Percentiles rank a stretch among this genome's conserved stretches.
Conservation (phyloP, 2,888 invertebrate species). For the Ennomos erosarius region DNA sequence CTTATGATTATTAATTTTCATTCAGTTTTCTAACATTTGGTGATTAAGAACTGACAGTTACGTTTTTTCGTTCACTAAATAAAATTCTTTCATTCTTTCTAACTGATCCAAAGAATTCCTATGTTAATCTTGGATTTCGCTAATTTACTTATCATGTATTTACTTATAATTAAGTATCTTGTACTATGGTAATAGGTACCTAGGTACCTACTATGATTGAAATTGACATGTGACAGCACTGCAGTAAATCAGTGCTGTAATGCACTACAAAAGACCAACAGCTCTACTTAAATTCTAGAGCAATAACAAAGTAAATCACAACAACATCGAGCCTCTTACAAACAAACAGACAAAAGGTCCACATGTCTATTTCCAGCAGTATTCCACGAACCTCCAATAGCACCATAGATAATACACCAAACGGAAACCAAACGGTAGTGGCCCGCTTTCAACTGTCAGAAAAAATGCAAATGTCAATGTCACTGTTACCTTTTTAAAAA, state of each 20-base stretch:
- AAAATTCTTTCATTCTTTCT: no score
- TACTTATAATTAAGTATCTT: no score
- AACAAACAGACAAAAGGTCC: constrained; percentile 35
- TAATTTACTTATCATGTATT: no score
- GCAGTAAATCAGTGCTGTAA: constrained; percentile 4
- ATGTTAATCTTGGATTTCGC: no score
- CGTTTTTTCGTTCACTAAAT: no score
- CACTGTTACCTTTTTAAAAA: constrained; percentile 34
- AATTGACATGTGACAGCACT: not conserved
- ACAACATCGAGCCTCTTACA: constrained; percentile 19
- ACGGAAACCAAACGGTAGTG: constrained; percentile 69
- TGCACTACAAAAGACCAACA: constrained; percentile 6
- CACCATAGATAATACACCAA: constrained; percentile 46
- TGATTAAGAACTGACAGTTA: no score
- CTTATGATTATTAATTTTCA: no score
- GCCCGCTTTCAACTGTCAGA: constrained; percentile 39
- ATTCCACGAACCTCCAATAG: constrained; percentile 57
- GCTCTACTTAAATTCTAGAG: constrained; percentile 13
- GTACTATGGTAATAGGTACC: no score
- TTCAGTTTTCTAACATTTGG: no score
- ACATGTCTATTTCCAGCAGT: constrained; percentile 45
- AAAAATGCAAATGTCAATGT: constrained; percentile 41
- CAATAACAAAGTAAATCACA: constrained; percentile 19
- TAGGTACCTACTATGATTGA: no score
- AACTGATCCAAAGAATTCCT: no score